Base-by-base conservation (phyloP, 2,888 invertebrate species). In the Corythucha ciliata region DNA sequence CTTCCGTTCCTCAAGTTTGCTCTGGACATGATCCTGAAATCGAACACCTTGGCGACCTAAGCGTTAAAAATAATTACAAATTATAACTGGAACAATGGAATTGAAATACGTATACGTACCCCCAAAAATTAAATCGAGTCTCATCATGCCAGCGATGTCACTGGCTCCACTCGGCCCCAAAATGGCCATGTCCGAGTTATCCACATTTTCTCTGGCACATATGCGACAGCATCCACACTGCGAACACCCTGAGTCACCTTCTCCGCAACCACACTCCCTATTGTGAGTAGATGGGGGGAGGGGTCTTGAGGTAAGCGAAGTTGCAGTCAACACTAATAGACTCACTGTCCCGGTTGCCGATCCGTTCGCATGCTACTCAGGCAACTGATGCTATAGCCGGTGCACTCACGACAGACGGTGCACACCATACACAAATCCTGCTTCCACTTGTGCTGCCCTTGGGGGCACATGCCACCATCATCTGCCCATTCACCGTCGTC, bases 261-360 rank as follows among this genome's bases (percentile, higher is more conserved):
- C 85, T 2, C 94, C 94, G 72, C 94, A 96, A 1, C 92, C 91
- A 69, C 94, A 96, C 63, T 84, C 83, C 64, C 91, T 92, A 60
- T 27, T 64, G 65, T 50, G 20, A 36, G 8, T 12, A 14, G 8
- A 14, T 12, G 8, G 3, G 8, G 29, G 29, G 12, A 29, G 18
- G 33, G 7, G 4, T 33, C 18, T n/a, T n/a, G n/a, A n/a, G n/a
- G n/a, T n/a, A n/a, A n/a, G n/a, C n/a, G n/a, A n/a, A n/a, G n/a
- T n/a, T n/a, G n/a, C n/a, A n/a, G n/a, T n/a, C n/a, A n/a, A n/a
- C 14, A 40, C 18, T 21, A n/a, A 39, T 37, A 10, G 49, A 79
- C 87, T 80, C 68, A 89, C 87, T 84, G 80, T 66, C 88, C 88
- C n/a, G 87, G 82, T 66, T 84, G 77, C 57, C 91, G 74, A 62